Evolutionary conservation across 2,888 invertebrate genomes (phyloP).

Genomic region (Calliopum simillimum): DNA sequence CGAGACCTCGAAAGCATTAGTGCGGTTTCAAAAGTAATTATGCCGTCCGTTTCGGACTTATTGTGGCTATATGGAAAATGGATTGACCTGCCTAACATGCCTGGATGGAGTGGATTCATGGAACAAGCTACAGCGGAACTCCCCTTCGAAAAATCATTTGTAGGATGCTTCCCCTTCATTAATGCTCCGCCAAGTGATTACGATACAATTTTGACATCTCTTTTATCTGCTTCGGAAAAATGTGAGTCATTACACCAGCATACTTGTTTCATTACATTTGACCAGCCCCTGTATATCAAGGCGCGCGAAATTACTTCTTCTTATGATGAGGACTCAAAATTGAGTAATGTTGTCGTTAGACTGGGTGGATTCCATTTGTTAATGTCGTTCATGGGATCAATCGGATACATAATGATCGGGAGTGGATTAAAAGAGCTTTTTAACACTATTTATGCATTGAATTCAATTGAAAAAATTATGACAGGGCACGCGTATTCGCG

Average conservation of each 20-base stretch:
- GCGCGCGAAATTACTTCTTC: constrained; percentile 13
- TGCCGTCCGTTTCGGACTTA: too few species aligned
- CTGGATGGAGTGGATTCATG: too few species aligned
- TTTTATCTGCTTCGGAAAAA: not conserved
- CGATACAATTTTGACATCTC: not conserved
- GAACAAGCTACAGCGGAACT: too few species aligned
- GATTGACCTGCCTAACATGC: too few species aligned
- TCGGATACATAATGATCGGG: not conserved
- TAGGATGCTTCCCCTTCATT: too few species aligned
- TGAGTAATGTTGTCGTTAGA: not conserved
- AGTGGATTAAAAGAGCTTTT: not conserved
- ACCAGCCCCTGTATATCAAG: constrained; percentile 24
- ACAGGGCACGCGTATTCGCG: not conserved
- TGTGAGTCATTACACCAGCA: not conserved
- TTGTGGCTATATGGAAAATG: too few species aligned
- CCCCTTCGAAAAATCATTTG: too few species aligned
- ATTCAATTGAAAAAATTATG: constrained; percentile 1
- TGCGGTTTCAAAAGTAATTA: too few species aligned
- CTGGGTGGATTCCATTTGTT: constrained; percentile 20
- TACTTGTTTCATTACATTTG: constrained; percentile 15
- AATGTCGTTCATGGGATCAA: constrained; percentile 9
- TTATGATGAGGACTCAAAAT: not conserved
- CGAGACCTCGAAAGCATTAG: not conserved
- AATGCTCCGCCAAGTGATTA: too few species aligned
- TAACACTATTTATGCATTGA: not conserved